Percentiles rank a stretch among this genome's conserved stretches.
These are phyloP conservation scores for Schrankia costaestrigalis DNA, from an alignment of 2,888 invertebrate species.

Conservation along the genomic window DNA sequence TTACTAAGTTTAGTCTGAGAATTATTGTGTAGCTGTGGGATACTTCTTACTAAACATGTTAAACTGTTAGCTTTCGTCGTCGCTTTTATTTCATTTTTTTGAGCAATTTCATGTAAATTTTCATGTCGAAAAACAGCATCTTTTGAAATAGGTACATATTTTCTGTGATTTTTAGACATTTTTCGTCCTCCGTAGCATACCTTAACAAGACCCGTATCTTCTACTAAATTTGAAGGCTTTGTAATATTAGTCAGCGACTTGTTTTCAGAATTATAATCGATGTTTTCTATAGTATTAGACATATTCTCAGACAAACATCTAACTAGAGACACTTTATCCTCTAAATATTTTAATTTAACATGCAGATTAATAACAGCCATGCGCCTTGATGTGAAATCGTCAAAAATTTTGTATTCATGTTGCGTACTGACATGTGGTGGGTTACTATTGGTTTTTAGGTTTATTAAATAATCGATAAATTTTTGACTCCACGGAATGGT, in stretches of 20 bases:
- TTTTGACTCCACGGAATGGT: constrained; percentile 51
- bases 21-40: constrained; percentile 28
- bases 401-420: constrained; percentile 47
- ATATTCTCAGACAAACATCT: constrained; percentile 17
- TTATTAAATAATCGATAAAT: constrained; percentile 48
- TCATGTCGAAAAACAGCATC: neutral
- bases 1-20: constrained; percentile 28
- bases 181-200: constrained; percentile 34
- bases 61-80: constrained; percentile 4
- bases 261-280: neutral
- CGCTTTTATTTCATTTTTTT: neutral
- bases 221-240: constrained; percentile 1
- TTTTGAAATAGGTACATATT: neutral
- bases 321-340: constrained; percentile 32
- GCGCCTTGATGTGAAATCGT: constrained; percentile 50
- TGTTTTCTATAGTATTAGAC: neutral
- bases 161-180: constrained; percentile 9
- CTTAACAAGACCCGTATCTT: constrained; percentile 39
- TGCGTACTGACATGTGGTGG: constrained; percentile 31
- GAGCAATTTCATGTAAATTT: neutral
- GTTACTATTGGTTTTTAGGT: constrained; percentile 23
- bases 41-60: constrained; percentile 38
- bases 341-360: constrained; percentile 47
- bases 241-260: neutral
- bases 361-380: constrained; percentile 52